Base-by-base conservation (phyloP, 1,140 invertebrate species). In the Melitaea cinxia region DNA sequence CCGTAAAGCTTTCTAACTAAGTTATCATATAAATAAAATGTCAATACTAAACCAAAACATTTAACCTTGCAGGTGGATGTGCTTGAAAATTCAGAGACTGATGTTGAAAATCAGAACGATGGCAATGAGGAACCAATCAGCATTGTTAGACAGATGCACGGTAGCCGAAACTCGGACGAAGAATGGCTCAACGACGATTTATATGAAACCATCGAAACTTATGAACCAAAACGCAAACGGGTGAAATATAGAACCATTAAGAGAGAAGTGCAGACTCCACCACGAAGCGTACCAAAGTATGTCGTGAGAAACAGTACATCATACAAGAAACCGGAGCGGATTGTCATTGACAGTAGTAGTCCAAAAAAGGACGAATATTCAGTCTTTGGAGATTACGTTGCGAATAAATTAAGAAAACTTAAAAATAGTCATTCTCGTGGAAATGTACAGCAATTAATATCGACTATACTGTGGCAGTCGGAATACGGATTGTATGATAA, bases 131-230 rank as follows among this genome's bases (percentile, higher is more conserved):
- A 82, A 5, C 78, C 82, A 14, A 71, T 83, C 30, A 86, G 76
- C 28, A 61, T 88, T 37, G 82, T 88, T 2, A 72, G 77, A 10
- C 85, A 86, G 50, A 75, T 86, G 72, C 77, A 83, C 39, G 69
- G 73, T 2, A 70, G 19, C n/a, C 30, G 66, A 23, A 73, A 66
- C 12, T 77, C 84, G 0, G 85, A 88, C 42, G 87, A 90, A 35
- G 88, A 90, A 52, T 90, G 88, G 88, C 56, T 90, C 7, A 87
- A 86, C 57, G 88, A 90, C 0, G 88, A 90, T 12, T 60, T 81
- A 4, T 83, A 83, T 56, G 72, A 79, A 49, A 74, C 75, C 9
- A 65, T 84, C 6, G 85, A 88, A 21, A 72, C 76, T 2, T 83
- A 77, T 42, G 77, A 85, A 62, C 74, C 80, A 6, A 82, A 80